Percentiles rank a stretch among this genome's conserved stretches.
Evolutionary conservation across 2,113 vertebrate species (phyloP).

Genomic region (Gnathonemus longibarbis): DNA sequence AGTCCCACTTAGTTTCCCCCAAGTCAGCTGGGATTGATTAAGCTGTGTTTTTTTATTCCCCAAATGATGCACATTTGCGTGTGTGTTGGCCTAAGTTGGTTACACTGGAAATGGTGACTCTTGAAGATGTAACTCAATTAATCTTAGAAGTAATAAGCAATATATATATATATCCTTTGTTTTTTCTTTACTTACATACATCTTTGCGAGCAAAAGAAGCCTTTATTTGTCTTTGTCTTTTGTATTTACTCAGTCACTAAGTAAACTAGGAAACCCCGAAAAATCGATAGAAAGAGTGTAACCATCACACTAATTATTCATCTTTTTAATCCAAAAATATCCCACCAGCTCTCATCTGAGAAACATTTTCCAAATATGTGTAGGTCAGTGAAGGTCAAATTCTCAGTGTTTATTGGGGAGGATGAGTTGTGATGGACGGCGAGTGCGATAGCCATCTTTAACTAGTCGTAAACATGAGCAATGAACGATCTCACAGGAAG

Average conservation of each 20-base stretch:
- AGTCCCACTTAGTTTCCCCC: conserved; percentile 40
- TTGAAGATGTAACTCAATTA: not conserved
- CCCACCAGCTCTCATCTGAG: not conserved
- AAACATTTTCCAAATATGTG: not conserved
- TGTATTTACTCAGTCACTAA: not conserved
- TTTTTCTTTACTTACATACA: not conserved
- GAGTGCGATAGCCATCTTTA: not conserved
- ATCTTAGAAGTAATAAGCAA: not conserved
- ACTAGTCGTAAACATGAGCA: not conserved
- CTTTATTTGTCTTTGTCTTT: not conserved
- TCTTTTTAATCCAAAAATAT: conserved; percentile 1
- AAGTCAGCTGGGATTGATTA: conserved; percentile 53
- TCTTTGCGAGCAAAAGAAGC: not conserved
- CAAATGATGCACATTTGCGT: not conserved
- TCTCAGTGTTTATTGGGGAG: not conserved
- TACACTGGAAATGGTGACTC: not conserved
- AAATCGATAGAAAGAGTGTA: not conserved
- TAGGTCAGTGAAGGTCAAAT: not conserved
- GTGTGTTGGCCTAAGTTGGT: not conserved
- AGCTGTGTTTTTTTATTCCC: conserved; percentile 29
- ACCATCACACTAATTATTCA: not conserved
- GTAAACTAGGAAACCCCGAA: not conserved
- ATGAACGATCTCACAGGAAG: not conserved
- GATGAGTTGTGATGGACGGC: not conserved
- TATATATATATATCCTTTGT: not conserved